Conservation (phyloP, 2,113 vertebrate species). For the Lucifuga dentata region DNA sequence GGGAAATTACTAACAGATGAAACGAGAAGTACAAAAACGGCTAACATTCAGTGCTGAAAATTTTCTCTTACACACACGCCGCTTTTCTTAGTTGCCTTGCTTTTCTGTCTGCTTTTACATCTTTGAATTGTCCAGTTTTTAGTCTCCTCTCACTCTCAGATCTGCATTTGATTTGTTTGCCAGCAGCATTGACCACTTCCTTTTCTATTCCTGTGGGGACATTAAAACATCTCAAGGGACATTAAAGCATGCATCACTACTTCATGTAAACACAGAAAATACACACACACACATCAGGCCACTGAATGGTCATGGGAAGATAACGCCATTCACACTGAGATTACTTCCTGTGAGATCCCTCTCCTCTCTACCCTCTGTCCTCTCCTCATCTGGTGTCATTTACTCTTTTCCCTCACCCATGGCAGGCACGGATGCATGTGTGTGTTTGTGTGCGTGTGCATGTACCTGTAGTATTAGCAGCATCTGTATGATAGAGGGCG, state of each 20-base stretch:
- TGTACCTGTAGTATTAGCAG: constrained; percentile 92
- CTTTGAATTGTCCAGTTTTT: background rate
- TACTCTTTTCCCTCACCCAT: constrained; percentile 14
- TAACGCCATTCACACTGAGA: constrained; percentile 43
- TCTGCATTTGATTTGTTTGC: constrained; percentile 15
- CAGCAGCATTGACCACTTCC: constrained; percentile 20
- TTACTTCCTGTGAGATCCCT: constrained; percentile 71
- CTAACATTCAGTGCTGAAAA: background rate
- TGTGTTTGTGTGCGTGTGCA: constrained; percentile 26
- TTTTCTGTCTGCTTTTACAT: constrained; percentile 4
- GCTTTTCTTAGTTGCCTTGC: background rate
- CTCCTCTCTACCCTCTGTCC: background rate
- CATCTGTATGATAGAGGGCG: constrained; percentile 94
- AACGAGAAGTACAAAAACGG: constrained; percentile 36
- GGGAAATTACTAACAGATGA: constrained; percentile 72
- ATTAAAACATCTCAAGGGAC: background rate
- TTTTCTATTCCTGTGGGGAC: background rate
- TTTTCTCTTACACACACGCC: background rate
- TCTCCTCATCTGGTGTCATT: constrained; percentile 40
- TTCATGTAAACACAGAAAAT: background rate
- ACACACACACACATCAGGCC: constrained; percentile 5
- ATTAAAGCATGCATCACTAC: constrained; percentile 21
- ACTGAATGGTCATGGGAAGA: constrained; percentile 72
- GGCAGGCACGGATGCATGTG: constrained; percentile 14
- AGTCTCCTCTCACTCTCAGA: background rate